These are phyloP conservation scores for Lepilemur ruficaudatus DNA, from an alignment of 2,797 vertebrate genomes.

Conservation along the genomic window DNA sequence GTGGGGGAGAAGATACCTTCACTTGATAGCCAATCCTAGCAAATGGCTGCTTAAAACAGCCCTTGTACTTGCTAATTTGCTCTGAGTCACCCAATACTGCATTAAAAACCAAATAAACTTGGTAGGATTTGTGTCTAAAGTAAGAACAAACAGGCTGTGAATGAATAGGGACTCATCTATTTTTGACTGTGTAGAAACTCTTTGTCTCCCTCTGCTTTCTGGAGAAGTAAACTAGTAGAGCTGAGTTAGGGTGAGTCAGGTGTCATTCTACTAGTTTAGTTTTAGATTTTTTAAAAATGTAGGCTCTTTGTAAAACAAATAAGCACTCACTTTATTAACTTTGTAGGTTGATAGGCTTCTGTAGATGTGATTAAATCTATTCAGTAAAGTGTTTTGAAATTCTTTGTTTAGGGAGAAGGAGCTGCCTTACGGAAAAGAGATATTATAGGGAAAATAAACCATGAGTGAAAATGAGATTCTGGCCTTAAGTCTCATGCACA, in stretches of 20 bases:
- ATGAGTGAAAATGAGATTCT: background rate
- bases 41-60: background rate
- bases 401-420: background rate
- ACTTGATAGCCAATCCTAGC: constrained; percentile 7
- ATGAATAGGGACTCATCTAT: background rate
- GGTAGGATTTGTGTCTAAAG: constrained; percentile 32
- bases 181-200: constrained; percentile 19
- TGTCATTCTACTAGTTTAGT: background rate
- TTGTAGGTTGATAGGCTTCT: background rate
- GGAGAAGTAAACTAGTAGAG: background rate
- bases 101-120: background rate
- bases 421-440: background rate
- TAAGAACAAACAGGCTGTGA: background rate
- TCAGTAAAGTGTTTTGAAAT: background rate
- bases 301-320: constrained; percentile 3
- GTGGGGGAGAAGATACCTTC: background rate
- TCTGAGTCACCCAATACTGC: background rate
- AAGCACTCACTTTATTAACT: background rate
- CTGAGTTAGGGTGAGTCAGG: background rate
- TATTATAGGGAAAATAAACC: background rate
- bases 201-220: constrained; percentile 51
- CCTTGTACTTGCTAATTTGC: background rate
- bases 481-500: background rate
- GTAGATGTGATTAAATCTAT: constrained; percentile 27
- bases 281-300: constrained; percentile 18